These are phyloP conservation scores for Ametastegia equiseti DNA, from an alignment of 2,888 invertebrate species.

Conservation along the genomic window DNA sequence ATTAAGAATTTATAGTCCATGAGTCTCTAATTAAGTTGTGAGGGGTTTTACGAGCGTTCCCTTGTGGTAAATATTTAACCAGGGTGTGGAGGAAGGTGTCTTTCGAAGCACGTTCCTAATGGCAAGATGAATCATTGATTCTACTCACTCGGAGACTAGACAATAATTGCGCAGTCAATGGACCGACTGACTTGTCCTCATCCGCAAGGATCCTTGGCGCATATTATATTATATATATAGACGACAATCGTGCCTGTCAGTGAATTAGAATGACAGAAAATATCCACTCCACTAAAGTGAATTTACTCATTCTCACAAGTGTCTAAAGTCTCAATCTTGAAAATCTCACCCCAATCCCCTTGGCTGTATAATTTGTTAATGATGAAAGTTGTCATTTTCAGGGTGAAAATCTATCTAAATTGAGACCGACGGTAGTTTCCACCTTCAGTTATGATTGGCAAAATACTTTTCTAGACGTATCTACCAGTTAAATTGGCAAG, in stretches of 20 bases:
- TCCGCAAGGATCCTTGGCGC: constrained; percentile 30
- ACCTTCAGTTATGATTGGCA: no score
- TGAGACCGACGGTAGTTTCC: no score
- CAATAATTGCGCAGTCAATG: constrained; percentile 41
- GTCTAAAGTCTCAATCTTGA: no score
- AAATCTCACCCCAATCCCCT: no score
- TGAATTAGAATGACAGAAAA: neutral
- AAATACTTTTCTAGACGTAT: no score
- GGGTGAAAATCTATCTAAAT: no score
- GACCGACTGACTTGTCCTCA: constrained; percentile 29
- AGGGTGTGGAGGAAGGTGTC: constrained; percentile 35
- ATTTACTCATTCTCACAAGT: constrained; percentile 13
- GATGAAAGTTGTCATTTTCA: no score
- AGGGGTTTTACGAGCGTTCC: neutral
- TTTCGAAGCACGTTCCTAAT: constrained; percentile 37
- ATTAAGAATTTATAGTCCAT: neutral
- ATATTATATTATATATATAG: constrained; percentile 42
- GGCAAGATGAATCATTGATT: constrained; percentile 43
- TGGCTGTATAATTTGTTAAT: no score
- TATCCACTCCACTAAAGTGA: neutral
- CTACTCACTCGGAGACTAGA: constrained; percentile 22
- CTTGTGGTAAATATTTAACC: constrained; percentile 20
- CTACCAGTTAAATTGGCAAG: neutral
- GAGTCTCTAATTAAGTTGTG: constrained; percentile 27
- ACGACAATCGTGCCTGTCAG: no score